Evolutionary conservation across 92 coral and sea anemone species (phyloP), one percentile per base, ranked within the genome.

Genomic region (Paragorgia papillata): DNA sequence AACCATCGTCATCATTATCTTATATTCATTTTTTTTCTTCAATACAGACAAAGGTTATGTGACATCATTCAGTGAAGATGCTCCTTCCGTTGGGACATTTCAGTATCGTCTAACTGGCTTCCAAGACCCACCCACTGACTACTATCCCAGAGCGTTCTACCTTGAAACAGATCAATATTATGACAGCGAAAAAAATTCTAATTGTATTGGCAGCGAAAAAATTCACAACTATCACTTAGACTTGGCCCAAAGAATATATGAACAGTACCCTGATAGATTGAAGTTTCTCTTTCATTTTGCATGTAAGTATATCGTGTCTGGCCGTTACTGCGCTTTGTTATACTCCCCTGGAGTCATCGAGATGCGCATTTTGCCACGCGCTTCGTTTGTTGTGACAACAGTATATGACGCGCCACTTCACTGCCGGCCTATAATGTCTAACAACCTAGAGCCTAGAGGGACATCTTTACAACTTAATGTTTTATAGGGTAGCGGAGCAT

Each of bases 61-160:
- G 7, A 92, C 97, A 0, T 51, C 91, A 79, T 92, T 82, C 57
- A 90, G 96, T 15, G 97, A 92, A 44, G 97, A 92, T 35, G 67
- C 82, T 29, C 97, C 97, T 0, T 66, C 9, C 0, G 39, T 31
- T 29, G 97, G 79, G 15, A 74, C 97, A 6, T 92, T 87, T 30
- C 91, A 83, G 53, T 90, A 90, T 62, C 88, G 97, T 32, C 85
- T 92, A 19, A 89, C 80, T 15, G 97, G 97, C 26, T 92, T 92
- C 69, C 86, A 70, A 34, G 73, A 90, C 14, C 90, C 96, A 0
- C 97, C 97, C 8, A 87, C 97, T 1, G 92, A 92, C 64, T 95
- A 92, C 44, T 92, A 82, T 48, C 59, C 88, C 10, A 85, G 97
- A 34, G 78, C 84, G 68, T 92, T 92, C 40, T 92, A 91, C 96